phyloP scores from a whole-genome alignment of 2,888 invertebrate genomes.

The Drosophila algonquin region DNA sequence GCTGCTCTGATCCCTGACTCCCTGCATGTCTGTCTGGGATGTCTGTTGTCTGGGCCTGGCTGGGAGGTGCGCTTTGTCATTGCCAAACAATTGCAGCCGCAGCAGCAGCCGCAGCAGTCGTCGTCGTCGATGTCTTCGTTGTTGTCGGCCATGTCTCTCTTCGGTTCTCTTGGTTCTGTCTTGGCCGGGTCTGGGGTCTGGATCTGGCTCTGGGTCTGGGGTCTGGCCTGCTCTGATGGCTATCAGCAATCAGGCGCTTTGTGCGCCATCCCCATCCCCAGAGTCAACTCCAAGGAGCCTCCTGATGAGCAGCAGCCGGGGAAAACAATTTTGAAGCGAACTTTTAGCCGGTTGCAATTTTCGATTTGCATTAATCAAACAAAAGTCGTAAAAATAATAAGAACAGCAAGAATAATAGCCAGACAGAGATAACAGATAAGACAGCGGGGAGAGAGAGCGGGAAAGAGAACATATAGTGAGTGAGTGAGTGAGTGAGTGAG shows the following conservation, averaged over 20 bases:
- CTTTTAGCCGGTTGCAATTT: conserved; percentile 49
- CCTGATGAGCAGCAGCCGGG: conserved; percentile 65
- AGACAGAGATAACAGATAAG: conserved; percentile 40
- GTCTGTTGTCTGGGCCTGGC: conserved; percentile 44
- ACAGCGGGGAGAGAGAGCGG: conserved; percentile 26
- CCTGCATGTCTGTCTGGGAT: conserved; percentile 6
- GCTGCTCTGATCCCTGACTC: conserved; percentile 4
- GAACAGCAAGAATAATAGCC: conserved; percentile 25
- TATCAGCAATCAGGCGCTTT: conserved; percentile 81
- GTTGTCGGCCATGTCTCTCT: conserved; percentile 10
- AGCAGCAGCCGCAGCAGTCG: conserved; percentile 47
- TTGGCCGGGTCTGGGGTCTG: conserved; percentile 37
- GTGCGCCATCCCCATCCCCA: conserved; percentile 67
- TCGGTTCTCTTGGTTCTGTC: conserved; percentile 3
- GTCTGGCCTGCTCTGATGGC: conserved; percentile 60
- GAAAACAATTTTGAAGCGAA: conserved; percentile 20
- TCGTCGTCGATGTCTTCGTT: conserved; percentile 45
- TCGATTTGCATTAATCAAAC: conserved; percentile 54
- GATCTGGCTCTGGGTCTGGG: conserved; percentile 25
- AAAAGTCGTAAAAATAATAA: conserved; percentile 49
- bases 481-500: conserved; percentile 8
- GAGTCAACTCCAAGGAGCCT: conserved; percentile 14
- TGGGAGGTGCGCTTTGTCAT: conserved; percentile 80
- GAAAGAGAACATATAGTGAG: conserved; percentile 2
- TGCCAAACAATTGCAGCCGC: conserved; percentile 74